phyloP scores from a whole-genome alignment of 64 coral and sea anemone species.

The Pocillopora damicornis region DNA sequence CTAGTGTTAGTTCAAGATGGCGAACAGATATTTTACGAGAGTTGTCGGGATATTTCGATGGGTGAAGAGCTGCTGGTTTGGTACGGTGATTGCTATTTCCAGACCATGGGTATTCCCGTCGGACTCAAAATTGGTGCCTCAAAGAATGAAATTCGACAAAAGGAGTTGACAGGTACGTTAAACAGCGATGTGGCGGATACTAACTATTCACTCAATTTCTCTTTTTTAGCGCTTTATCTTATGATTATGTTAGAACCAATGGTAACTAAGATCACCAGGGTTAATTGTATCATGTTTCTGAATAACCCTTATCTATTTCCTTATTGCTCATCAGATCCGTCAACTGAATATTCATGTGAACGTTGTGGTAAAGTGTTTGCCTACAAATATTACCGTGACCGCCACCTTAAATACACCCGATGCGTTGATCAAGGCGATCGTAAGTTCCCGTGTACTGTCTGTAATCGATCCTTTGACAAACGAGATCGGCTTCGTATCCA shows the following conservation, averaged over 20 bases:
- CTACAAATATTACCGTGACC: slow-evolving; percentile 90
- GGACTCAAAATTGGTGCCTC: slow-evolving; percentile 25
- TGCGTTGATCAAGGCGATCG: slow-evolving; percentile 83
- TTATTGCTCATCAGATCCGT: slow-evolving; percentile 11
- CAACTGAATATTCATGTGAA: slow-evolving; percentile 63
- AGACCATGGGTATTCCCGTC: slow-evolving; percentile 66
- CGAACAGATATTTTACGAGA: slow-evolving; percentile 69
- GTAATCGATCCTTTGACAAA: slow-evolving; percentile 89
- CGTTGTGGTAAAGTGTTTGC: slow-evolving; percentile 87
- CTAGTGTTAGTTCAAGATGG: slow-evolving; percentile 76
- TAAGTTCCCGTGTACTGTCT: slow-evolving; percentile 77
- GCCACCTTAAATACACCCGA: slow-evolving; percentile 86
- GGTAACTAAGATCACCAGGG: background rate
- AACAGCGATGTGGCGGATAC: background rate
- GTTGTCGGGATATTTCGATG: slow-evolving; percentile 42
- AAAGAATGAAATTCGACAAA: slow-evolving; percentile 18
- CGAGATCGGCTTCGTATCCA: slow-evolving; percentile 89
- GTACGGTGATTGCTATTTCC: slow-evolving; percentile 66
- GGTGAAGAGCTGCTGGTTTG: slow-evolving; percentile 78
- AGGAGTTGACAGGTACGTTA: slow-evolving; percentile 2
- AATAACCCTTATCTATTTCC: background rate
- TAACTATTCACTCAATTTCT: too few relatives aligned
- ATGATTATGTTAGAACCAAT: background rate
- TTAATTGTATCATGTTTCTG: too few relatives aligned
- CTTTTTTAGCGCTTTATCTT: background rate